phyloP scores from a whole-genome alignment of 2,888 invertebrate genomes.

The Eupithecia vulgata region DNA sequence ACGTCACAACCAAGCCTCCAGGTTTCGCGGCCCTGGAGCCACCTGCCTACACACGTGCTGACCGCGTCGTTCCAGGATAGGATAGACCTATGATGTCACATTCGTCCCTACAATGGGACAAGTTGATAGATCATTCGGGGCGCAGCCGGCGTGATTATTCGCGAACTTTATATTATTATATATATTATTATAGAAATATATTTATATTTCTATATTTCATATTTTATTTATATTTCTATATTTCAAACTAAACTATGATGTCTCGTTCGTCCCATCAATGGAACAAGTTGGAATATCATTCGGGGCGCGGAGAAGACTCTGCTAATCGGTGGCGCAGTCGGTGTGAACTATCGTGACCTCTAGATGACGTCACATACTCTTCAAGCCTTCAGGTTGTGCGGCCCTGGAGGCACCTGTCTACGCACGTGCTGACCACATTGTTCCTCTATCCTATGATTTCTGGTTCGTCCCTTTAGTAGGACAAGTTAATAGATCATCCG shows the following conservation, averaged over 20 bases:
- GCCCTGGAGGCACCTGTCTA: constrained; percentile 73
- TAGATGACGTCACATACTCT: neutral
- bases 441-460: constrained; percentile 25
- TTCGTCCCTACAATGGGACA: no score
- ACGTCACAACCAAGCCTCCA: neutral
- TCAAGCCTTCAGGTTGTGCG: constrained; percentile 41
- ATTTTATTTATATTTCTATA: no score
- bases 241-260: no score
- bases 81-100: no score
- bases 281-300: constrained; percentile 20
- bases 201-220: no score
- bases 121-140: constrained; percentile 28
- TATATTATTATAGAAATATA: no score
- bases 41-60: constrained; percentile 70
- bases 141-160: constrained; percentile 8
- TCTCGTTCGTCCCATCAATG: no score
- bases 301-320: constrained; percentile 37
- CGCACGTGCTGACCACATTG: constrained; percentile 74
- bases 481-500: constrained; percentile 26
- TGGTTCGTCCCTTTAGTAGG: no score
- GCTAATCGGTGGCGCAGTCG: constrained; percentile 1
- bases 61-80: no score
- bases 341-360: constrained; percentile 8
- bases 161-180: no score
- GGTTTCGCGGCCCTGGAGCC: constrained; percentile 57